Evolutionary conservation across 2,113 vertebrate genomes (phyloP), one percentile per base, ranked within the genome.

Genomic region (Perca schrenkii): DNA sequence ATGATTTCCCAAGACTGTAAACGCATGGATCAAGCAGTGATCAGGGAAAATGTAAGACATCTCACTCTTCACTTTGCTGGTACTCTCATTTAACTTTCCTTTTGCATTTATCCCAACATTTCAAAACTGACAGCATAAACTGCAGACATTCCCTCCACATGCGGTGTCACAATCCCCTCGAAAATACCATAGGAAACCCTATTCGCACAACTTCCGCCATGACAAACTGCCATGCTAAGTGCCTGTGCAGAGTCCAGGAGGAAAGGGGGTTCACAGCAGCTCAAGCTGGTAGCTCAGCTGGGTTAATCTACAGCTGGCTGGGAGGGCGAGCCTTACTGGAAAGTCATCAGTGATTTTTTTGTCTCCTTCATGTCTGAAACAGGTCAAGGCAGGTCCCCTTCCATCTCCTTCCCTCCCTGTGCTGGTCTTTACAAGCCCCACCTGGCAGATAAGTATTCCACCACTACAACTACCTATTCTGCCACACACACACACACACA

Each of bases 311-410:
- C 89, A 90, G 87, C 89, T 89, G 86, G 82, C 88, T 86, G 49
- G 77, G 87, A 88, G 86, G 82, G 81, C 1, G 64, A 89, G 84
- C 85, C 91, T 92, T 88, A 89, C 91, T 89, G 92, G 89, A 93
- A 93, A 95, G 90, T 88, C 79, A 92, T 93, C 89, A 92, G 85
- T 73, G 68, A 68, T 75, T 79, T 86, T 86, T 87, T 58, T 74
- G 76, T 85, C 75, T 93, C 88, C 89, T 91, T 90, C 92, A 83
- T 89, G 90, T 93, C 89, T 90, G 79, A 93, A 93, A 93, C 94
- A 95, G 92, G 94, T 95, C 93, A 94, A 89, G 92, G 89, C 94
- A 95, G 91, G 93, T 94, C 90, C 86, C 86, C 87, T 84, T 43
- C 83, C 71, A 87, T 85, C 84, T 82, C 83, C 71, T 82, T 79